A percentile compares a stretch with the other conserved stretches of the same genome.
These are phyloP conservation scores for Araneus ventricosus DNA, from an alignment of 1,140 invertebrate genomes.

Conservation along the genomic window DNA sequence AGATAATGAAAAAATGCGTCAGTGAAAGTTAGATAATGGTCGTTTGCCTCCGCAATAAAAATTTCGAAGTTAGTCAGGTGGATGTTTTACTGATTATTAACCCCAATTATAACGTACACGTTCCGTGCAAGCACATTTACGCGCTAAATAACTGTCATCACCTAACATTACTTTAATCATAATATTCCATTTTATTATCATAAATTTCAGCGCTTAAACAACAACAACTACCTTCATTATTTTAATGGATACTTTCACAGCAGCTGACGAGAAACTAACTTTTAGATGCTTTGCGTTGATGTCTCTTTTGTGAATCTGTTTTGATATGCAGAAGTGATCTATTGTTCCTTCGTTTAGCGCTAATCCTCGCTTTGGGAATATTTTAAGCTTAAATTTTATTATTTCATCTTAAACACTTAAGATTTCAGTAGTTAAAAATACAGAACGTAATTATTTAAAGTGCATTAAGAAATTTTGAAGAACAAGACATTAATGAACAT, in stretches of 20 bases:
- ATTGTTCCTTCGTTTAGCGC: not conserved
- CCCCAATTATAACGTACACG: not conserved
- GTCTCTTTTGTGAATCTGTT: not conserved
- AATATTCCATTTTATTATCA: constrained; percentile 16
- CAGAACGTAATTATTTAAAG: too few relatives aligned
- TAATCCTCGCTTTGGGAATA: too few relatives aligned
- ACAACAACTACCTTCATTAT: constrained; percentile 19
- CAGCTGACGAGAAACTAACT: not conserved
- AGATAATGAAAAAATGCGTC: too few relatives aligned
- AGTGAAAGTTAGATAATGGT: not conserved
- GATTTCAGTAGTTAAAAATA: too few relatives aligned
- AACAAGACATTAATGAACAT: too few relatives aligned
- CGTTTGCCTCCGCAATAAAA: not conserved
- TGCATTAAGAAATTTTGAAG: too few relatives aligned
- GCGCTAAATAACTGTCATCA: not conserved
- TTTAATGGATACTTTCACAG: constrained; percentile 16
- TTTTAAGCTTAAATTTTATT: too few relatives aligned
- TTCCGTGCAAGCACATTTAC: not conserved
- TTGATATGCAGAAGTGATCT: not conserved
- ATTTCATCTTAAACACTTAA: too few relatives aligned
- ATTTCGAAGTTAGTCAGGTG: not conserved
- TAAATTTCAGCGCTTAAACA: constrained; percentile 24
- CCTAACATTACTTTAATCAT: not conserved
- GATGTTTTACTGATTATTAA: not conserved
- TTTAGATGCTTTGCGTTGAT: not conserved